Evolutionary conservation across 2,888 invertebrate genomes (phyloP), one percentile per base, ranked within the genome.

Genomic region (Uropetala carovei): DNA sequence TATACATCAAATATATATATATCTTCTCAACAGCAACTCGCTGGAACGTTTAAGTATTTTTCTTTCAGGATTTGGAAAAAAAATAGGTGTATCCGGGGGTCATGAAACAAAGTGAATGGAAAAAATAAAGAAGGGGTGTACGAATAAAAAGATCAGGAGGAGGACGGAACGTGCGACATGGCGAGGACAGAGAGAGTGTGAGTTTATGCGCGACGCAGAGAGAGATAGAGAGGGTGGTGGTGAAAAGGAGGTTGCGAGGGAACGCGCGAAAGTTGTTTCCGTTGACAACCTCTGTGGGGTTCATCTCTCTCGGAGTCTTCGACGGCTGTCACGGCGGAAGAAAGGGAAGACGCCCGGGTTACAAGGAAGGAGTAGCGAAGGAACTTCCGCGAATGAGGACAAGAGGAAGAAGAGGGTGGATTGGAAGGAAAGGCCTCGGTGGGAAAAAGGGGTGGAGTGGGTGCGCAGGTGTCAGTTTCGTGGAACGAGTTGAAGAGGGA

Each of bases 271-370:
- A 75, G 75, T 75, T 75, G 75, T 75, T 75, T 27, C 75, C 75
- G 75, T 75, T 75, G 75, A 75, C 75, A 75, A 75, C 75, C 75
- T 75, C 22, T 75, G 75, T 27, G 22, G 75, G 75, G 75, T 75
- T 75, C 75, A 75, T 75, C 75, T 75, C 75, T 27, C 75, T 27
- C 22, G 22, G 75, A 75, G 43, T 43, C 43, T 43, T 43, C 43
- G 43, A 43, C 43, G 43, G 43, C 43, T 16, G 68, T n/a, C 68
- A 68, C 18, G 68, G 22, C 9, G 68, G 68, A 4, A 5, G n/a
- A 11, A 5, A 14, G 11, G 75, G n/a, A 75, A 1, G 22, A 27
- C 22, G 43, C 43, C 3, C 5, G 43, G 43, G 5, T n/a, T 43
- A 5, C 43, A 3, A 43, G 43, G 43, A 43, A 43, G 43, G 43